These are phyloP conservation scores for Volucella bombylans DNA, from an alignment of 2,888 invertebrate genomes.

Conservation along the genomic window DNA sequence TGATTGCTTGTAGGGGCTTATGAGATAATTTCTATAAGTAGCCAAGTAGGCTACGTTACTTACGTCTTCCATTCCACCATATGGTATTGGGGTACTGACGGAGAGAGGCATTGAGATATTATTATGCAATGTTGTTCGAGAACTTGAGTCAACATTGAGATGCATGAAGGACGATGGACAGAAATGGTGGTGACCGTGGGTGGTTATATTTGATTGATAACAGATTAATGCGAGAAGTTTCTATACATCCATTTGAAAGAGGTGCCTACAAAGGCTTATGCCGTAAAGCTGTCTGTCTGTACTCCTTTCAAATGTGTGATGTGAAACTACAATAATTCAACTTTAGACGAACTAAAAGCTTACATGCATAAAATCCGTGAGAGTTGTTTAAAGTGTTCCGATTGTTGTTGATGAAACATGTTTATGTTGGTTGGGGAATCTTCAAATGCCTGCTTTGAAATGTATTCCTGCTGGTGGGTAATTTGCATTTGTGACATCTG, in stretches of 20 bases:
- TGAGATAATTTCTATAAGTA: slow-evolving; percentile 44
- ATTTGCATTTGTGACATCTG: neutral
- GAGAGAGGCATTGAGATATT: slow-evolving; percentile 21
- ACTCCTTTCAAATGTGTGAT: too few relatives aligned
- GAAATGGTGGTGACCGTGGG: neutral
- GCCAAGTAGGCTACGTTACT: neutral
- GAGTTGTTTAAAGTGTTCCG: too few relatives aligned
- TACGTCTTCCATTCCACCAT: too few relatives aligned
- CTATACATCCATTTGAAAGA: neutral
- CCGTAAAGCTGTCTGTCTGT: neutral
- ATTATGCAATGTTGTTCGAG: slow-evolving; percentile 40
- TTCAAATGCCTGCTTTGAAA: slow-evolving; percentile 37
- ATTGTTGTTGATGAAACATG: slow-evolving; percentile 30
- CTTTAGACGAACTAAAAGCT: too few relatives aligned
- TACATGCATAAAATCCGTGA: too few relatives aligned
- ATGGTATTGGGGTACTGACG: too few relatives aligned
- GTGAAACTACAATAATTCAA: too few relatives aligned
- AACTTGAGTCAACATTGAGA: slow-evolving; percentile 11
- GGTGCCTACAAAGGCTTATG: slow-evolving; percentile 5
- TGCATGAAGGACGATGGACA: slow-evolving; percentile 10
- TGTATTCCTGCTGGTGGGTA: neutral
- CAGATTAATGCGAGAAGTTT: slow-evolving; percentile 34
- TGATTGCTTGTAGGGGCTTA: slow-evolving; percentile 2
- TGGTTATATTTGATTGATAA: slow-evolving; percentile 40
- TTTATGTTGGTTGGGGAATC: slow-evolving; percentile 41